Base-by-base conservation (phyloP, 2,797 vertebrate genomes). In the Alfaro cultratus region DNA sequence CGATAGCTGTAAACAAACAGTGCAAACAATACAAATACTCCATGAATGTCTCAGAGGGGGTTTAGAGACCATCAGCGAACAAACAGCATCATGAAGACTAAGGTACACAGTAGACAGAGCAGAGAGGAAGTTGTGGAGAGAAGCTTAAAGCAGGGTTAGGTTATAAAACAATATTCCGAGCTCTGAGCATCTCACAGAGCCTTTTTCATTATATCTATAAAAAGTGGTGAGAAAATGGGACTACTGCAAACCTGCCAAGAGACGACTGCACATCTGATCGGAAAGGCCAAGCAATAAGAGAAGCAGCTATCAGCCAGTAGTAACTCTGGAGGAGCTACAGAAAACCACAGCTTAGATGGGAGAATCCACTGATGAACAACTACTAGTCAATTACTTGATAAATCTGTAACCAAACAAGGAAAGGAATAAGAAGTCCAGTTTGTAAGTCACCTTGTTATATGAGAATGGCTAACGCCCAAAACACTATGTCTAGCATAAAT, bases 211-310 rank as follows among this genome's bases (percentile, higher is more conserved):
- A 26, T 13, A 45, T 70, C 41, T 70, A 70, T 43, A 43, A n/a
- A 43, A 41, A 41, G 46, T 2, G 64, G 9, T 11, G 36, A 68
- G 64, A 9, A 13, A 12, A n/a, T 43, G 67, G 67, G 11, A 70
- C 39, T n/a, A 70, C 67, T n/a, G 36, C 26, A 70, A 68, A 68
- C 64, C 64, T 68, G 39, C 21, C 36, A 67, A 39, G 64, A 39
- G 34, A 67, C 10, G 10, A 36, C 21, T 10, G 2, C 39, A 9
- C 36, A 12, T 21, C 9, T 67, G 39, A 67, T 67, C 36, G 4
- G 36, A 39, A 34, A 18, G 5, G 9, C 6, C 18, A 39, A 21
- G 4, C 18, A 68, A 68, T 46, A 41, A 71, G 5, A 29, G 26
- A 71, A 70, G 36, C 21, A 71, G 26, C 68, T 43, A 45, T 3